Evolutionary conservation across 1,140 invertebrate species (phyloP).

Genomic region (Brachionus koreanus): DNA sequence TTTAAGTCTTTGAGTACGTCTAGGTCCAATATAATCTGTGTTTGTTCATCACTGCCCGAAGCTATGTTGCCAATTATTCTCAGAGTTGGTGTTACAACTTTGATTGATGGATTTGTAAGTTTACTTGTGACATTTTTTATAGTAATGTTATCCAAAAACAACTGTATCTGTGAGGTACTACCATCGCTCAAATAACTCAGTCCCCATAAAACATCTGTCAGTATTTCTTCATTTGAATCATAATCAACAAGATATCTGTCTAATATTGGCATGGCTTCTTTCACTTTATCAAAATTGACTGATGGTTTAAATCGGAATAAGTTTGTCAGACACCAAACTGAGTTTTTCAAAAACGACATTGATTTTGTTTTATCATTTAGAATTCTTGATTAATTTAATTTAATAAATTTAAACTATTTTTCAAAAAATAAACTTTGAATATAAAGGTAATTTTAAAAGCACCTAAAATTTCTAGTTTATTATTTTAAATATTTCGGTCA

Average conservation of each 20-base stretch:
- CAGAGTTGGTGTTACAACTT: slow-evolving; percentile 51
- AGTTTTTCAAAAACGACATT: slow-evolving; percentile 84
- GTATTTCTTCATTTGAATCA: slow-evolving; percentile 87
- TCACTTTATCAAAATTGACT: slow-evolving; percentile 67
- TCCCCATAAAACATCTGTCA: slow-evolving; percentile 94
- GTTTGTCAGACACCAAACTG: slow-evolving; percentile 96
- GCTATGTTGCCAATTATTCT: slow-evolving; percentile 59
- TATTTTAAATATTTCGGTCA: too few relatives aligned
- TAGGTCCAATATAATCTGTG: slow-evolving; percentile 59
- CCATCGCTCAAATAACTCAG: slow-evolving; percentile 97
- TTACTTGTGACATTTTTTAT: slow-evolving; percentile 88
- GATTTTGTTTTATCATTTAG: slow-evolving; percentile 57
- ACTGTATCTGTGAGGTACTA: slow-evolving; percentile 91
- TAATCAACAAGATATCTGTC: slow-evolving; percentile 86
- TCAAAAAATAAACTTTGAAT: neutral
- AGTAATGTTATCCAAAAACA: slow-evolving; percentile 92
- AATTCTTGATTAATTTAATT: neutral
- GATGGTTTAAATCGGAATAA: slow-evolving; percentile 82
- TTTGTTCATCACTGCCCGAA: slow-evolving; percentile 57
- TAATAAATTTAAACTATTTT: neutral
- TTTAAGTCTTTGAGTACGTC: slow-evolving; percentile 87
- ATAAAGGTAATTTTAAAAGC: neutral
- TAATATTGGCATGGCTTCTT: slow-evolving; percentile 87
- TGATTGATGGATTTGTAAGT: slow-evolving; percentile 60
- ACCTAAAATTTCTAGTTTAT: slow-evolving; percentile 67